Evolutionary conservation across 1,140 invertebrate species (phyloP).

Genomic region (Drosophila malerkotliana): DNA sequence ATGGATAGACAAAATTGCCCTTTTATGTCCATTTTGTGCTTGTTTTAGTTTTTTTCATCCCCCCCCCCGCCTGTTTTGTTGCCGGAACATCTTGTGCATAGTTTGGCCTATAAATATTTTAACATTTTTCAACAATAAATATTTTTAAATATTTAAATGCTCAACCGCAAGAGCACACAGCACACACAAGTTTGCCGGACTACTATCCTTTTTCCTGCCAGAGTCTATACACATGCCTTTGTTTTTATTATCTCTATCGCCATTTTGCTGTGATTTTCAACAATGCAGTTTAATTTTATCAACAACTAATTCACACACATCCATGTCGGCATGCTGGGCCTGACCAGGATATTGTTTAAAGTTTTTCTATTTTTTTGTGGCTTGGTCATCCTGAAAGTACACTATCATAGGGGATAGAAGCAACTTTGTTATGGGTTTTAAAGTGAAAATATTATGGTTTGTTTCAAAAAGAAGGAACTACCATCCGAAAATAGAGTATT

Average conservation of each 20-base stretch:
- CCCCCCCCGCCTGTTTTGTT: not conserved
- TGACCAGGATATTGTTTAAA: constrained; percentile 29
- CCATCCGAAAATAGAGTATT: not conserved
- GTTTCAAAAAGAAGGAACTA: not conserved
- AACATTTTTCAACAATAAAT: constrained; percentile 73
- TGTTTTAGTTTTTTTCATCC: not conserved
- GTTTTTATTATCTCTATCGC: constrained; percentile 70
- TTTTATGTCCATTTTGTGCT: constrained; percentile 38
- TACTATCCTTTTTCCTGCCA: not conserved
- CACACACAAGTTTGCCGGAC: constrained; percentile 42
- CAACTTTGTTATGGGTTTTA: not conserved
- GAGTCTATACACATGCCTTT: constrained; percentile 13
- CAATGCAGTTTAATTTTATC: constrained; percentile 74
- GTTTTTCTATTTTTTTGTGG: constrained; percentile 3
- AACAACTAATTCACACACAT: constrained; percentile 47
- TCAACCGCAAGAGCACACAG: constrained; percentile 49
- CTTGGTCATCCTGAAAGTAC: constrained; percentile 14
- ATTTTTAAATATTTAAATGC: constrained; percentile 76
- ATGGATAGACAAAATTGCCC: constrained; percentile 35
- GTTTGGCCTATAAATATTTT: constrained; percentile 69
- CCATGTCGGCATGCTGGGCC: constrained; percentile 11
- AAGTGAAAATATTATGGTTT: not conserved
- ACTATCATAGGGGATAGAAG: not conserved
- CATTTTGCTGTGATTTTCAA: constrained; percentile 74
- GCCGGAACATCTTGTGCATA: constrained; percentile 51